Base-by-base conservation (phyloP, 2,797 vertebrate genomes). In the Phoxinus dragarum region DNA sequence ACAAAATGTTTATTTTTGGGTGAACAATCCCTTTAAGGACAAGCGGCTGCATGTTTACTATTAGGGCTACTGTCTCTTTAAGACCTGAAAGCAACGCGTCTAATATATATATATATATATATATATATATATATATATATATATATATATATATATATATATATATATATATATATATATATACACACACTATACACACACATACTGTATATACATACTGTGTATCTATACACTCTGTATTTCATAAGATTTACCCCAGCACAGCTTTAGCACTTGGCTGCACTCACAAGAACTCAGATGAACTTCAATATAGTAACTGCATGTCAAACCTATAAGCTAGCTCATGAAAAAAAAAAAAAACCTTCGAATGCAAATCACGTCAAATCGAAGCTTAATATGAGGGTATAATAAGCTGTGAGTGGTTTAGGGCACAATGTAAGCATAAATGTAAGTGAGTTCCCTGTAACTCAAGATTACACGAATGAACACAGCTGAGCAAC, bases 371-470 rank as follows among this genome's bases (percentile, higher is more conserved):
- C 49, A 47, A 68, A 76, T 52, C 36, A 3, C 1, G 1, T 74
- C 47, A 76, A 81, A 68, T 73, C 54, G 68, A 87, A 68, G 56
- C 61, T 81, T 76, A 81, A 80, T 84, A 40, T 68, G 36, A 67
- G 56, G 64, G 59, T 49, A 56, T 79, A 67, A 86, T 74, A 64
- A 64, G 78, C 49, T 27, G 56, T 74, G 80, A 67, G 36, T 82
- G 74, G 73, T 73, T 78, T 76, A 88, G 54, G 75, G 64, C 40
- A 49, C 47, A 49, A 85, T 40, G 42, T 11, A 47, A 31, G 61
- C 19, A 80, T 59, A 81, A 47, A 66, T 36, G 56, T 27, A 34
- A 38, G 59, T 3, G 36, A 68, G 23, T 40, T 36, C 40, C 68
- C 69, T 54, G 86, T 75, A 59, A 56, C 80, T 79, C 27, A 12